Base-by-base conservation (phyloP, 2,888 invertebrate species). In the Acanthosepion lycidas region DNA sequence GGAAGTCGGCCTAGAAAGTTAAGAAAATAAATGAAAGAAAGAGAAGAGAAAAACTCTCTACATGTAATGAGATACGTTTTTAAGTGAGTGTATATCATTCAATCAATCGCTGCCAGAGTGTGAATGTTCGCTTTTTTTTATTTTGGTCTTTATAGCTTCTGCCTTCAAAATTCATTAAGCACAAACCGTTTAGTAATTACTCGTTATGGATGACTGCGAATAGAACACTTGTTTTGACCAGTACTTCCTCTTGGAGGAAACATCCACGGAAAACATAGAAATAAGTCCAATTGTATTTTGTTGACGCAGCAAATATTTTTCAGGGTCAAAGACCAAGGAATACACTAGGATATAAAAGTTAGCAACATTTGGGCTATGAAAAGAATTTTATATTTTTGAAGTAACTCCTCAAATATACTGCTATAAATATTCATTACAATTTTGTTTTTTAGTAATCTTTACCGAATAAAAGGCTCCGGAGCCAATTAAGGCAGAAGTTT, bases 151-250 rank as follows among this genome's bases (percentile, higher is more conserved):
- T 15, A 78, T 12, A 78, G 1, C 15, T n/a, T n/a, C 20, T 15
- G 5, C 78, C 78, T 78, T 78, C n/a, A 78, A 78, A 78, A 33
- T 78, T 78, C 78, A 78, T 78, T 78, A 78, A 78, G n/a, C n/a
- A 78, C n/a, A n/a, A 78, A n/a, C 78, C n/a, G 78, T 78, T 78
- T 78, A 78, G 78, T 78, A 78, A 78, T 78, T 78, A 78, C 78
- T 78, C 78, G 78, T 78, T 15, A 78, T 18, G 78, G n/a, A 78
- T 1, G 78, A 9, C n/a, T 78, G 78, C n/a, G 4, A 78, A n/a
- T 18, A 9, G 4, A n/a, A 78, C 78, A 78, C n/a, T 78, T 78
- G 78, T 78, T 78, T 78, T 78, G 78, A 78, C 78, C 78, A 78
- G 78, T 78, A n/a, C 15, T 78, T 78, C 78, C 78, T 78, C 78